Evolutionary conservation across 2,888 invertebrate genomes (phyloP), one percentile per base, ranked within the genome.

Genomic region (Amblyjoppa fuscipennis): DNA sequence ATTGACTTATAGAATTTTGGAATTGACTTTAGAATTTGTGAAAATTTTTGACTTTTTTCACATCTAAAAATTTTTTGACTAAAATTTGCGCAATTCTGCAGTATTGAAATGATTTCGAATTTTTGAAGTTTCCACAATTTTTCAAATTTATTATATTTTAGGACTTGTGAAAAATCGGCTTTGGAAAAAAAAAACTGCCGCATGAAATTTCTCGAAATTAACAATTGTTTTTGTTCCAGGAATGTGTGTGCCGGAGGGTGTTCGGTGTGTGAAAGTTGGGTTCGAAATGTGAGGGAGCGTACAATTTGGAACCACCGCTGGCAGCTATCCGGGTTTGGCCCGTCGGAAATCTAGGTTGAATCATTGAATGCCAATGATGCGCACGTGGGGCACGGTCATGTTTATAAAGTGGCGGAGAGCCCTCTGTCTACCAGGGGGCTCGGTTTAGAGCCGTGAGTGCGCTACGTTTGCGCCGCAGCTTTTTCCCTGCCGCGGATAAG

Each of bases 331-430:
- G 31, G 51, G 70, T 38, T 25, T 61, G 41, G 38, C 51, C 80
- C 64, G 49, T 28, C 64, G 51, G 73, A 66, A 73, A 80, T 80
- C 80, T 80, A 66, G 73, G 78, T 71, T 71, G 77, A 70, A 83
- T 77, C 77, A 77, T 83, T 83, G 76, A 77, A 77, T 82, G 77
- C 66, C 76, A 77, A 82, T 53, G 74, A 81, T 61, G 81, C 75
- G 61, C 70, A 61, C 81, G 69, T 61, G 68, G 31, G 70, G 70
- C 70, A 75, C 76, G 71, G 64, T 82, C 81, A 77, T 77, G 81
- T 82, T 82, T 76, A 76, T 70, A 82, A 76, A 81, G 76, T 69
- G 59, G 28, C 25, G 20, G 28, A 31, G 13, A 11, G 53, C 53
- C 16, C 51, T 64, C 34, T 64, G 16, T 34, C 64, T 64, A 2